Conservation (phyloP, 2,888 invertebrate genomes). For the Hypsopygia costalis region DNA sequence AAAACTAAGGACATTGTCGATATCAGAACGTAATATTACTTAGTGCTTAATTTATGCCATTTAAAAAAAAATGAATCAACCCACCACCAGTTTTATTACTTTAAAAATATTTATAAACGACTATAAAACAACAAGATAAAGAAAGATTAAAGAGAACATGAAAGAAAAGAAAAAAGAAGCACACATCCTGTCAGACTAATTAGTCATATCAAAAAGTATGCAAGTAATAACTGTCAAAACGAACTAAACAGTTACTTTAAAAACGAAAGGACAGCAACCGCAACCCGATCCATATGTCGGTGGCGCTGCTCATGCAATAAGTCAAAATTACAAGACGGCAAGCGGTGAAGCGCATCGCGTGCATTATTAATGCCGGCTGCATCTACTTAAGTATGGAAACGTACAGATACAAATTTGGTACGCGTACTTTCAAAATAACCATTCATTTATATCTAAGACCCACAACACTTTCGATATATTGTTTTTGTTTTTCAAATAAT, state of each 20-base stretch:
- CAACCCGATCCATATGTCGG: conserved; percentile 27
- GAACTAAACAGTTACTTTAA: conserved; percentile 17
- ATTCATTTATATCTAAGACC: too few relatives aligned
- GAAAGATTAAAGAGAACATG: too few relatives aligned
- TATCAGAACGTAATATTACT: too few relatives aligned
- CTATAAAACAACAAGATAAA: too few relatives aligned
- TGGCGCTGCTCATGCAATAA: conserved; percentile 43
- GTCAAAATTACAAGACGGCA: conserved; percentile 59
- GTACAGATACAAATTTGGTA: conserved; percentile 9
- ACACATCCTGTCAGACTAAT: neutral
- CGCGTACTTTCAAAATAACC: neutral
- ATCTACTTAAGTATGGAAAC: conserved; percentile 39
- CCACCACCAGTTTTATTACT: too few relatives aligned
- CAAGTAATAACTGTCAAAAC: conserved; percentile 13
- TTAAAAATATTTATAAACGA: neutral
- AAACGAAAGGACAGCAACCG: conserved; percentile 22
- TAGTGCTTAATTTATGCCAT: too few relatives aligned
- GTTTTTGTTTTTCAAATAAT: too few relatives aligned
- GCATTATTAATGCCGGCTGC: conserved; percentile 61
- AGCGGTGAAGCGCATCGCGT: conserved; percentile 56
- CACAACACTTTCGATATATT: too few relatives aligned
- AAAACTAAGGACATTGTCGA: too few relatives aligned
- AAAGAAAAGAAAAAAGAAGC: neutral
- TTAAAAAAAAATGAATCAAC: too few relatives aligned
- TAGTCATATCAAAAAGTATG: neutral